phyloP scores from a whole-genome alignment of 2,113 vertebrate species.

The Carlito syrichta region DNA sequence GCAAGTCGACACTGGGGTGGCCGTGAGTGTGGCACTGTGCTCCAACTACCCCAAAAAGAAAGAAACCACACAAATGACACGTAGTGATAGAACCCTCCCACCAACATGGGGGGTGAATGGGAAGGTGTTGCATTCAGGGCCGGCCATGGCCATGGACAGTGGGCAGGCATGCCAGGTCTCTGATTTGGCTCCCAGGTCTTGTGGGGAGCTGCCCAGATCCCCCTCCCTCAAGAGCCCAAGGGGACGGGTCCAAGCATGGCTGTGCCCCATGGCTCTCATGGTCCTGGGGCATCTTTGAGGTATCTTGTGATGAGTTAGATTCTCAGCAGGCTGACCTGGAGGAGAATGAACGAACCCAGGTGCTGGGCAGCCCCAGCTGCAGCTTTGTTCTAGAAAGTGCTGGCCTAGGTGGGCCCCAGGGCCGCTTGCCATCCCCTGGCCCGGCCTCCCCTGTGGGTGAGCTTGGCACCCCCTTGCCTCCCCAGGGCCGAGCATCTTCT shows the following conservation, averaged over 20 bases:
- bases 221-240: not conserved
- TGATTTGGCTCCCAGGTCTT: no score
- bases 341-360: not conserved
- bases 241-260: rapidly evolving
- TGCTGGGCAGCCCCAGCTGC: not conserved
- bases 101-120: no score
- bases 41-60: no score
- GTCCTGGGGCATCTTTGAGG: no score
- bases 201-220: no score
- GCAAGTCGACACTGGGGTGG: no score
- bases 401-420: not conserved
- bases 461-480: not conserved
- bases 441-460: not conserved
- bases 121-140: no score
- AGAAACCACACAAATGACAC: no score
- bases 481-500: not conserved
- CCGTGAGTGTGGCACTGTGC: no score
- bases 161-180: not conserved
- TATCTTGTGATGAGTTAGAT: no score
- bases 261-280: no score
- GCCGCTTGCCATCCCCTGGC: no score
- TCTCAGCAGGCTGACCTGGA: not conserved
- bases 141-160: not conserved
- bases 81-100: not conserved
- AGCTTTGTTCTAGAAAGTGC: not conserved